Percentiles rank a stretch among this genome's conserved stretches.
Conservation (phyloP, 2,113 vertebrate species). For the Bos javanicus region DNA sequence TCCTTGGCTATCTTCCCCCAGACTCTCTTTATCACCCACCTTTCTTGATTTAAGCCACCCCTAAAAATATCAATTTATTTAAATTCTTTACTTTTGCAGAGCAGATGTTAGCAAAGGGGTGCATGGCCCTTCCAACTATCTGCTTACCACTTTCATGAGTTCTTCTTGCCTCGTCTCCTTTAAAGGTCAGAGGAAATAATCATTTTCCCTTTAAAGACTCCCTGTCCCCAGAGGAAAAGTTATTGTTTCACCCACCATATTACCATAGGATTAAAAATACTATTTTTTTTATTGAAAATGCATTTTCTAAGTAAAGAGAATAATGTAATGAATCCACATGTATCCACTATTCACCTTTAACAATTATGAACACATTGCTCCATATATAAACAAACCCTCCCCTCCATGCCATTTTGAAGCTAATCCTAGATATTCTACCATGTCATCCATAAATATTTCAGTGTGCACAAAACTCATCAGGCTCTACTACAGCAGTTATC, state of each 20-base stretch:
- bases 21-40: background rate
- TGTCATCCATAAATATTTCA: background rate
- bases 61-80: background rate
- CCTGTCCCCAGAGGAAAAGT: background rate
- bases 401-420: background rate
- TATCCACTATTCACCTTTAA: background rate
- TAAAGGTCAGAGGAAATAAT: background rate
- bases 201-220: background rate
- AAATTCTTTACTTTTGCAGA: background rate
- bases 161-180: background rate
- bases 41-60: background rate
- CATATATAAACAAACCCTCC: background rate
- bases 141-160: background rate
- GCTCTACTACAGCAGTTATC: background rate
- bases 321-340: background rate
- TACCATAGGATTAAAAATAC: background rate
- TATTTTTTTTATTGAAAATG: background rate
- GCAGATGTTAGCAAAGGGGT: background rate
- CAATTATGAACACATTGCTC: background rate
- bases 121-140: background rate
- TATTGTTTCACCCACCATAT: background rate
- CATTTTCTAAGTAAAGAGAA: background rate
- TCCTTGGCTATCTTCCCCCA: background rate
- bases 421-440: background rate
- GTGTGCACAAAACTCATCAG: background rate